Evolutionary conservation across 2,888 invertebrate species (phyloP).

Genomic region (Pterobdella sp.): DNA sequence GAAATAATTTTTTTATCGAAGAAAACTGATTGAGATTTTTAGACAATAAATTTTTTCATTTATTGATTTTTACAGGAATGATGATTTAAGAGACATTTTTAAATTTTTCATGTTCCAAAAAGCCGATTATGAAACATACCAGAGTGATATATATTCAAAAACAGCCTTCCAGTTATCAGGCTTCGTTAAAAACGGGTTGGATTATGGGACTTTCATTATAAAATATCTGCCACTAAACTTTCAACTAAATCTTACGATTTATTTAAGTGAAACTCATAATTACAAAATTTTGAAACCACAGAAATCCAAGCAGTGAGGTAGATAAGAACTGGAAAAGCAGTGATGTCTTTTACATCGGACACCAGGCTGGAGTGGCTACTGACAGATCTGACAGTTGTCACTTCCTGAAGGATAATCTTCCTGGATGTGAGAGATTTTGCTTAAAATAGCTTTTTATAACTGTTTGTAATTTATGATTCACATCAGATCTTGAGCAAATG

Average conservation of each 20-base stretch:
- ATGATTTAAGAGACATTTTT: neutral
- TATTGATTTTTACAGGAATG: neutral
- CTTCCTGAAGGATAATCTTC: neutral
- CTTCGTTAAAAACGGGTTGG: neutral
- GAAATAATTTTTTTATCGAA: neutral
- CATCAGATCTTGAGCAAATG: no score
- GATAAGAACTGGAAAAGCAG: neutral
- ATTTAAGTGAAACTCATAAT: neutral
- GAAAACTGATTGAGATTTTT: neutral
- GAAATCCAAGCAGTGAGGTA: neutral
- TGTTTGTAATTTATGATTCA: no score
- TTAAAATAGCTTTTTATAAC: no score
- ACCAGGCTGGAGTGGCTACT: neutral
- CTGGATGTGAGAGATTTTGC: neutral
- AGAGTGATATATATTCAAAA: neutral
- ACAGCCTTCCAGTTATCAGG: neutral
- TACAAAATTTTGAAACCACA: neutral
- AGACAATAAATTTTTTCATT: neutral
- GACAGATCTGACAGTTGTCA: neutral
- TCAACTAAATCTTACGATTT: neutral
- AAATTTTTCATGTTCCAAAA: neutral
- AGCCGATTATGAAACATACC: neutral
- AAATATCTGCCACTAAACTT: neutral
- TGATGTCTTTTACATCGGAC: neutral
- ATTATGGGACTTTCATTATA: neutral